A percentile compares a stretch with the other conserved stretches of the same genome.
phyloP scores from a whole-genome alignment of 1,140 invertebrate species.

The Pemphigus obesinymphae region DNA sequence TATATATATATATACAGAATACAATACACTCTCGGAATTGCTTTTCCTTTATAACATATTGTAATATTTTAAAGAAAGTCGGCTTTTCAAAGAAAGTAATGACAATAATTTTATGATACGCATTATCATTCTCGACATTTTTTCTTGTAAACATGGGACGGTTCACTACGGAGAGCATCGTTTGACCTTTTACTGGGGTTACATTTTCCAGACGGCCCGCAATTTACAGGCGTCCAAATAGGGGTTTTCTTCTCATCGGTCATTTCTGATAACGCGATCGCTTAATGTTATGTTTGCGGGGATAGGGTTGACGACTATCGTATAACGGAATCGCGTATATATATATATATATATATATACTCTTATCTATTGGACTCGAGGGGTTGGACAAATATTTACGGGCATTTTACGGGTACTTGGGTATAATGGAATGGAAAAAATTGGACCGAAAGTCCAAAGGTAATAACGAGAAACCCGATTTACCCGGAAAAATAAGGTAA shows the following conservation, averaged over 20 bases:
- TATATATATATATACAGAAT: too few species aligned
- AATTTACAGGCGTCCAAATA: background rate
- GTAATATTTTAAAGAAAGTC: too few species aligned
- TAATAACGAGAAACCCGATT: conserved; percentile 1
- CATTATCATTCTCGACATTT: too few species aligned
- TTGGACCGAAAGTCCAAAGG: background rate
- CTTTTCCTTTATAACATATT: too few species aligned
- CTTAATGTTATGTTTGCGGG: background rate
- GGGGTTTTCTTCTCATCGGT: background rate
- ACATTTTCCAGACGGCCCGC: background rate
- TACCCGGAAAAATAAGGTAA: background rate
- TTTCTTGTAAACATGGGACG: too few species aligned
- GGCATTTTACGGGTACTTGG: background rate
- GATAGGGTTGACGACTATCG: background rate
- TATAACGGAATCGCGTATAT: background rate
- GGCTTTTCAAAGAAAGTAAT: too few species aligned
- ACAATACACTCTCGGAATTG: too few species aligned
- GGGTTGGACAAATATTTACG: conserved; percentile 4
- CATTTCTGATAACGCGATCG: background rate
- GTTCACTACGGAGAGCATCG: too few species aligned
- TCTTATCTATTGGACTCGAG: conserved; percentile 9
- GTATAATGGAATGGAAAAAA: background rate
- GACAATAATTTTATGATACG: too few species aligned
- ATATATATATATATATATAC: too few species aligned
- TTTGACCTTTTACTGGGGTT: too few species aligned